A percentile compares a stretch with the other conserved stretches of the same genome.
Evolutionary conservation across 1,140 invertebrate genomes (phyloP).

Genomic region (Drosophila chauvacae): DNA sequence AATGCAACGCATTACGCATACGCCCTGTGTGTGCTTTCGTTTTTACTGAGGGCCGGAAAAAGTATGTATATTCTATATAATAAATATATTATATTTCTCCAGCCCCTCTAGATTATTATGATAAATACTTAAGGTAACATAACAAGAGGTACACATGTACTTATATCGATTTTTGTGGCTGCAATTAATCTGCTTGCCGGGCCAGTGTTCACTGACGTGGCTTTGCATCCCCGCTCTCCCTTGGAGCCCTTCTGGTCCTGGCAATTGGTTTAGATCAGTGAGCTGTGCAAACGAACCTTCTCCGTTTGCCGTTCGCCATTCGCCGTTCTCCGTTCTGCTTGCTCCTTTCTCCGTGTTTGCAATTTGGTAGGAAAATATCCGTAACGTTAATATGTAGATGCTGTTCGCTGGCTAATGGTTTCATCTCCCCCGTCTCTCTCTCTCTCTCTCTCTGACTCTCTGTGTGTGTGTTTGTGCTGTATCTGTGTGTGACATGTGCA

Average conservation of each 20-base stretch:
- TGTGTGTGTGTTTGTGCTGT: constrained; percentile 3
- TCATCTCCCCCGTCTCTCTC: background rate
- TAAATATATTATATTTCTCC: background rate
- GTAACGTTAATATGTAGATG: constrained; percentile 70
- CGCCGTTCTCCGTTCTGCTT: background rate
- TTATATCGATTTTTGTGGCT: constrained; percentile 6
- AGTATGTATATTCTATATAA: background rate
- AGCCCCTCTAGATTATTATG: too few relatives aligned
- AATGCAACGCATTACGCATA: background rate
- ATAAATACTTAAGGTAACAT: background rate
- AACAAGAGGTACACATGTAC: background rate
- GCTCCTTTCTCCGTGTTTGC: constrained; percentile 31
- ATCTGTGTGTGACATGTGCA: constrained; percentile 40
- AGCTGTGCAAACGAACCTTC: constrained; percentile 47
- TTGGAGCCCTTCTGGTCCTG: constrained; percentile 25
- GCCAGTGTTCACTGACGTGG: constrained; percentile 17
- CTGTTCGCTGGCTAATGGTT: constrained; percentile 41
- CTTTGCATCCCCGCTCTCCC: constrained; percentile 3
- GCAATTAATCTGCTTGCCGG: constrained; percentile 22
- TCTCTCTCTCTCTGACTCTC: background rate
- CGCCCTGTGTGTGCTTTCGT: background rate
- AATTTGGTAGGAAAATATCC: constrained; percentile 63
- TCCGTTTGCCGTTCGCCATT: background rate
- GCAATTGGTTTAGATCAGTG: constrained; percentile 53
- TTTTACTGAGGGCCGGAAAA: background rate